Evolutionary conservation across 2,888 invertebrate genomes (phyloP).

Genomic region (Polymixis lichenea): DNA sequence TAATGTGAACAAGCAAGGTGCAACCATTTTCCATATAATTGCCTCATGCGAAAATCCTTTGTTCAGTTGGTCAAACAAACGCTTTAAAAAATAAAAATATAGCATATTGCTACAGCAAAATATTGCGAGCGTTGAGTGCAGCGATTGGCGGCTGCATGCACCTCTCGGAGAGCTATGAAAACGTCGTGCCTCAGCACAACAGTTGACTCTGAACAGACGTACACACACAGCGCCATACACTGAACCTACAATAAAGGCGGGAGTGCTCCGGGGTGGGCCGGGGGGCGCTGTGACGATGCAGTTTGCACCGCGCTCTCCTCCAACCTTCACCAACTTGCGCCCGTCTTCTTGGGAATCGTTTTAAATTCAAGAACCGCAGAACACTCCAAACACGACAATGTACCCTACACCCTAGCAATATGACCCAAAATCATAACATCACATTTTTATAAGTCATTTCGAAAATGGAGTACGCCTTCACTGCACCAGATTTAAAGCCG

Average conservation of each 20-base stretch:
- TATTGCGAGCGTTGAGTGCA: conserved; percentile 81
- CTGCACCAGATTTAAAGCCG: conserved; percentile 80
- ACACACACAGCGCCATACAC: conserved; percentile 75
- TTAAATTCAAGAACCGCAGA: conserved; percentile 90
- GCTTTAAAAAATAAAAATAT: conserved; percentile 53
- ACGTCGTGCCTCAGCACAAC: conserved; percentile 86
- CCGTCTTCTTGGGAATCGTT: conserved; percentile 90
- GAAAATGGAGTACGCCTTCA: conserved; percentile 78
- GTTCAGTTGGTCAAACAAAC: conserved; percentile 64
- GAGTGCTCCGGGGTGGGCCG: conserved; percentile 76
- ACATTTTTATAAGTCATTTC: conserved; percentile 83
- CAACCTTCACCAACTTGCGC: conserved; percentile 90
- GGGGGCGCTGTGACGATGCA: conserved; percentile 87
- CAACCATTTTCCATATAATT: conserved; percentile 58
- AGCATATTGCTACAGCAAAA: conserved; percentile 73
- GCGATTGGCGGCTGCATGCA: conserved; percentile 73
- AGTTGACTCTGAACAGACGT: conserved; percentile 86
- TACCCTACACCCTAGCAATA: conserved; percentile 76
- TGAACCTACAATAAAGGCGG: conserved; percentile 83
- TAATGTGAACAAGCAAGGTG: conserved; percentile 49
- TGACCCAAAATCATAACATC: conserved; percentile 77
- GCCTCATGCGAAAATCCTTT: conserved; percentile 57
- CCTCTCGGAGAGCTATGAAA: conserved; percentile 81
- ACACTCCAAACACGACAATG: conserved; percentile 78
- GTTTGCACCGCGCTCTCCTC: conserved; percentile 90